Conservation (phyloP, 2,888 invertebrate species). For the Tortricodes alternella region DNA sequence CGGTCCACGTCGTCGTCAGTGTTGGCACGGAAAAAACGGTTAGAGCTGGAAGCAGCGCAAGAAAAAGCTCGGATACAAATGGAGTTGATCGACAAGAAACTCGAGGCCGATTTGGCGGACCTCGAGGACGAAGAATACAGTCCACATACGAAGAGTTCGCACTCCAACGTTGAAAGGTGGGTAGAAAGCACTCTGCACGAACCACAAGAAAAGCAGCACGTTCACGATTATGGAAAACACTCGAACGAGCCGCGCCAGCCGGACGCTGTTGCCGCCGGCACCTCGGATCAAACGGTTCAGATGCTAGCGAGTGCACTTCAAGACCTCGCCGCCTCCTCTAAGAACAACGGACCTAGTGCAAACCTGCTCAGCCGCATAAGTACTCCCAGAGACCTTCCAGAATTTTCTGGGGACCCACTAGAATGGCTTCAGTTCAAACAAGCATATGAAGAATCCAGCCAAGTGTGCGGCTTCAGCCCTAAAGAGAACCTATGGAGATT, state of each 20-base stretch:
- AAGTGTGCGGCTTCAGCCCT: slow-evolving; percentile 33
- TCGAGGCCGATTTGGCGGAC: slow-evolving; percentile 12
- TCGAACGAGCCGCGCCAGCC: too few relatives aligned
- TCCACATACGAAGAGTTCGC: too few relatives aligned
- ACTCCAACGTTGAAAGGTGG: too few relatives aligned
- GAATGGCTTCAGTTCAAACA: slow-evolving; percentile 39
- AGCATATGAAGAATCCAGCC: slow-evolving; percentile 36
- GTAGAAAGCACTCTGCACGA: neutral
- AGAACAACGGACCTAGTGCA: slow-evolving; percentile 1
- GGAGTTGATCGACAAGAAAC: slow-evolving; percentile 18
- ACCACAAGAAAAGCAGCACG: slow-evolving; percentile 12
- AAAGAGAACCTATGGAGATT: slow-evolving; percentile 38
- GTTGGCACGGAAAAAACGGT: neutral
- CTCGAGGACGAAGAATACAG: neutral
- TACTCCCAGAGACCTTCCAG: slow-evolving; percentile 33
- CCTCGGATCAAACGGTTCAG: slow-evolving; percentile 8
- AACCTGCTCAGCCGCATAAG: slow-evolving; percentile 30
- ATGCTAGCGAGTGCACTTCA: slow-evolving; percentile 30
- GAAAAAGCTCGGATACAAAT: slow-evolving; percentile 13
- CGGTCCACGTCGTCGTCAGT: too few relatives aligned
- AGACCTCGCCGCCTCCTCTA: slow-evolving; percentile 17
- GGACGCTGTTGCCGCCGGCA: neutral
- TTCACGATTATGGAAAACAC: slow-evolving; percentile 1
- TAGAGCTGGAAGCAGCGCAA: slow-evolving; percentile 12
- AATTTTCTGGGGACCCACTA: slow-evolving; percentile 36